phyloP scores from a whole-genome alignment of 2,113 vertebrate species.

The Oreocharis arfaki region DNA sequence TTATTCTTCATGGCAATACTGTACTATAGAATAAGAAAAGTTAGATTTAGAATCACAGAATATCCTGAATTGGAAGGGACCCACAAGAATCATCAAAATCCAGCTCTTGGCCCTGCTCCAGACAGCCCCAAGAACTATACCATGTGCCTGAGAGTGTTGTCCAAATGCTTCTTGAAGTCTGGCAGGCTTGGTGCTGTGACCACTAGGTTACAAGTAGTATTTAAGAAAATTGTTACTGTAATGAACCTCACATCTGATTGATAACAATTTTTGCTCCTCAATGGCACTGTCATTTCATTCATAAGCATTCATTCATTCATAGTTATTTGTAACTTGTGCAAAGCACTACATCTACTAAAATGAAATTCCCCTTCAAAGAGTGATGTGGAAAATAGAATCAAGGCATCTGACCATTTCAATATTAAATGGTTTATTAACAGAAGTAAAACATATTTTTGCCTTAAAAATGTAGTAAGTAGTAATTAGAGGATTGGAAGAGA shows the following conservation, averaged over 20 bases:
- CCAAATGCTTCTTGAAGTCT: background rate
- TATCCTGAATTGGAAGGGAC: background rate
- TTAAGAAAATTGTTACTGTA: background rate
- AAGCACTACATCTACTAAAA: background rate
- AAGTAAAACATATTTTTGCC: background rate
- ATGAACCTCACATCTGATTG: background rate
- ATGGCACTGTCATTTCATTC: background rate
- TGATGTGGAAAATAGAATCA: background rate
- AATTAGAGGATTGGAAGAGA: background rate
- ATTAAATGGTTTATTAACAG: background rate
- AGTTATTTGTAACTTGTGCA: background rate
- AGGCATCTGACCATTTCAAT: background rate
- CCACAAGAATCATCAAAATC: background rate
- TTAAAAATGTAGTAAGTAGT: background rate
- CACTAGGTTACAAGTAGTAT: background rate
- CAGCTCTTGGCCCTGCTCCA: background rate
- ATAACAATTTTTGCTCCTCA: background rate
- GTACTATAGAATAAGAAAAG: background rate
- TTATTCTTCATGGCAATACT: background rate
- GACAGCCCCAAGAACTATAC: background rate
- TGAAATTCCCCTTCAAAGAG: background rate
- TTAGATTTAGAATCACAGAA: background rate
- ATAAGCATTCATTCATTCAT: background rate
- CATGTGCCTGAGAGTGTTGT: too few relatives aligned
- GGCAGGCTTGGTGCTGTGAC: background rate